Conservation (phyloP, 2,113 vertebrate genomes). For the Vidua chalybeata region DNA sequence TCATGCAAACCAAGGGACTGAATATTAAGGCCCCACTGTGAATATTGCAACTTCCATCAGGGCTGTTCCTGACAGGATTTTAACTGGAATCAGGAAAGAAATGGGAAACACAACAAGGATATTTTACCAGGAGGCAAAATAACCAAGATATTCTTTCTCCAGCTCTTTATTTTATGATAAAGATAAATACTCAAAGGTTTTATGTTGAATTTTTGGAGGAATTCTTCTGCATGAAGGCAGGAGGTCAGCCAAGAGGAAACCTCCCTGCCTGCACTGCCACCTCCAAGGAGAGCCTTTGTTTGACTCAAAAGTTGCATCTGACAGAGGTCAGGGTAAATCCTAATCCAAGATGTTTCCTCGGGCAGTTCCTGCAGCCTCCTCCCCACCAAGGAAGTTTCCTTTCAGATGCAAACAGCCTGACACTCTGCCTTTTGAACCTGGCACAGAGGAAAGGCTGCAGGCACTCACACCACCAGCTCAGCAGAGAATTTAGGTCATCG, state of each 20-base stretch:
- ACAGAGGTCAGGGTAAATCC: constrained; percentile 34
- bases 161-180: neutral
- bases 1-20: neutral
- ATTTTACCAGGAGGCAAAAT: neutral
- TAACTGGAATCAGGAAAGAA: neutral
- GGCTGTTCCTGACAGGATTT: neutral
- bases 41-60: neutral
- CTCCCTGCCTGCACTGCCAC: neutral
- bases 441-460: neutral
- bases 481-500: neutral
- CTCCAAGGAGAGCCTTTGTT: neutral
- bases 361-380: neutral
- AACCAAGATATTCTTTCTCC: neutral
- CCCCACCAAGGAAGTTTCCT: neutral
- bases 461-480: neutral
- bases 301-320: neutral
- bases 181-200: neutral
- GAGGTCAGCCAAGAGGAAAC: neutral
- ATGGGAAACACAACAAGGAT: neutral
- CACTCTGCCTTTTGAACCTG: neutral
- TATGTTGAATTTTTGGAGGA: neutral
- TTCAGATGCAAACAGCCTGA: neutral
- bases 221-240: neutral
- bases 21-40: neutral
- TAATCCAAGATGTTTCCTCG: neutral